Evolutionary conservation across 2,888 invertebrate species (phyloP).

Genomic region (Creontiades dilutus): DNA sequence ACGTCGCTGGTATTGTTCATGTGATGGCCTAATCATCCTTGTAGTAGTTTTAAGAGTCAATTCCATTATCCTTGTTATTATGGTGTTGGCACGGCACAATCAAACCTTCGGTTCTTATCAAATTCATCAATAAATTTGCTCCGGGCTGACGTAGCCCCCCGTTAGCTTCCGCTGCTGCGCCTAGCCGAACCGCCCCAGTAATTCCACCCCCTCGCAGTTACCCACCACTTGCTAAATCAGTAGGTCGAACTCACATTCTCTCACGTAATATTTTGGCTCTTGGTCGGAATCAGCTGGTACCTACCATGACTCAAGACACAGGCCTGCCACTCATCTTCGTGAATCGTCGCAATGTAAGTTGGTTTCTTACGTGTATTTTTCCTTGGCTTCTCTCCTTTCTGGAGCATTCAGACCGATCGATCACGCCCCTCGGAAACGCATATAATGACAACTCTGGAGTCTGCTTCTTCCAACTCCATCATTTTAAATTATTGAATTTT

Average conservation of each 20-base stretch:
- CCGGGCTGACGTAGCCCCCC: not conserved
- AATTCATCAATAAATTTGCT: no score
- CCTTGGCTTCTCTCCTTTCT: not conserved
- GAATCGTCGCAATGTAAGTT: not conserved
- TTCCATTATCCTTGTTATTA: no score
- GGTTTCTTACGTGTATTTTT: not conserved
- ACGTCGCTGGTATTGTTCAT: no score
- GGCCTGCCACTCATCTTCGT: not conserved
- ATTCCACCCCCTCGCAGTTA: not conserved
- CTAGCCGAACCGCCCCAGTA: not conserved
- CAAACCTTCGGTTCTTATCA: no score
- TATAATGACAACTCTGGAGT: not conserved
- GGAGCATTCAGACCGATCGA: not conserved
- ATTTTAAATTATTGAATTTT: no score
- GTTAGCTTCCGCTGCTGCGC: not conserved
- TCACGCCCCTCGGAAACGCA: not conserved
- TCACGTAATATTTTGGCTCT: slow-evolving; percentile 8
- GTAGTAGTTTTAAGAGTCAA: no score
- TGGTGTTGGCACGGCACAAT: no score
- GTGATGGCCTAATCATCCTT: no score
- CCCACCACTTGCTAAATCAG: not conserved
- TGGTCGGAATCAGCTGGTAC: slow-evolving; percentile 20
- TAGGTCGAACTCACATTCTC: slow-evolving; percentile 6
- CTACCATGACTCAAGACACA: not conserved
- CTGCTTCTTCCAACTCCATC: no score